A percentile compares a stretch with the other conserved stretches of the same genome.
Evolutionary conservation across 2,797 vertebrate genomes (phyloP).

Genomic region (Eidolon dupreanum): DNA sequence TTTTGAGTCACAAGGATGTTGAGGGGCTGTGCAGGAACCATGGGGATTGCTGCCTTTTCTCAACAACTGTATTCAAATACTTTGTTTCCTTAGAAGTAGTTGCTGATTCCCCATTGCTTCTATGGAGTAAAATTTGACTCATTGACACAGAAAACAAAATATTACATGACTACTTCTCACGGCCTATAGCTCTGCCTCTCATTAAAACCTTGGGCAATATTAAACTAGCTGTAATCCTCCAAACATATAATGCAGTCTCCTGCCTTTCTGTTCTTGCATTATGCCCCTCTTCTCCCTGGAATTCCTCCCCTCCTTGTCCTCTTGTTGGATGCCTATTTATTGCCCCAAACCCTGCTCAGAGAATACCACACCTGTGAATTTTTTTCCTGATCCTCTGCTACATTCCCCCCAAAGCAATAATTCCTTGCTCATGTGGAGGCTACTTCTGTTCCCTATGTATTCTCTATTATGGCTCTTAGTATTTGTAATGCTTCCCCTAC

Average conservation of each 20-base stretch:
- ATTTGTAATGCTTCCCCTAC: not conserved
- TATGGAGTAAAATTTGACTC: not conserved
- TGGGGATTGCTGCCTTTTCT: not conserved
- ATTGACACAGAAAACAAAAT: not conserved
- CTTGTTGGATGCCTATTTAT: not conserved
- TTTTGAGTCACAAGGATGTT: not conserved
- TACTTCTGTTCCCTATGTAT: not conserved
- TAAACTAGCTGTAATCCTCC: not conserved
- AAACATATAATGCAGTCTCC: not conserved
- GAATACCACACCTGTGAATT: not conserved
- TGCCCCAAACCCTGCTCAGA: not conserved
- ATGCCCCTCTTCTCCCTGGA: not conserved
- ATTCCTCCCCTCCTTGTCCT: not conserved
- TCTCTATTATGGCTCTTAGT: not conserved
- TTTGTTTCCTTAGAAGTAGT: constrained; percentile 15
- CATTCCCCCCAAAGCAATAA: not conserved
- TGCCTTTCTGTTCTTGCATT: not conserved
- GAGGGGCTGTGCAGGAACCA: not conserved
- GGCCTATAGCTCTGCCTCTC: not conserved
- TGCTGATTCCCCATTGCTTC: not conserved
- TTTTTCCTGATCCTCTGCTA: not conserved
- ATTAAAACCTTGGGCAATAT: not conserved
- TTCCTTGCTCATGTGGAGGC: not conserved
- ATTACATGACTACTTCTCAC: not conserved
- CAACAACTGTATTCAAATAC: not conserved